Percentiles rank a stretch among this genome's conserved stretches.
Evolutionary conservation across 2,797 vertebrate species (phyloP).

Genomic region (Sus cebifrons): DNA sequence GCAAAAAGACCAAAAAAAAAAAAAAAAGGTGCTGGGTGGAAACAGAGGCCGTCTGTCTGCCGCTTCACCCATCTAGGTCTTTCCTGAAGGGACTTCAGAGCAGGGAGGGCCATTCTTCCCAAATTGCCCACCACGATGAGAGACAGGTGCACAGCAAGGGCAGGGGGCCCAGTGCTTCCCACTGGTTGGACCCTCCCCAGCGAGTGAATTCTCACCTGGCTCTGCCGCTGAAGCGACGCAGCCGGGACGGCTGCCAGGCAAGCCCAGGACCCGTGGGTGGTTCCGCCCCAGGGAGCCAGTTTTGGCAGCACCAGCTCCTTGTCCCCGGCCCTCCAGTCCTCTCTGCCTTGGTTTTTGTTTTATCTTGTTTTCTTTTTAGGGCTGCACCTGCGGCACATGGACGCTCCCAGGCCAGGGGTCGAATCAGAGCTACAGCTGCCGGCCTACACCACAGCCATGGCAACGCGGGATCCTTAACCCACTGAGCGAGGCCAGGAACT

Average conservation of each 20-base stretch:
- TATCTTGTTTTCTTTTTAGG: no score
- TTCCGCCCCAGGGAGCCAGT: not conserved
- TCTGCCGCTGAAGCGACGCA: not conserved
- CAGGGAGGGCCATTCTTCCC: not conserved
- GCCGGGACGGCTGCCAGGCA: not conserved
- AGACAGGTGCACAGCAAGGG: not conserved
- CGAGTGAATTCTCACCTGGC: not conserved
- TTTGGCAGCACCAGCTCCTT: not conserved
- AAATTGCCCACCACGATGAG: not conserved
- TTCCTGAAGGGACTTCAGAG: not conserved
- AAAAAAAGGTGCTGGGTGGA: no score
- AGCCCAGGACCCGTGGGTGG: accelerated
- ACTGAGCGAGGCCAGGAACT: no score
- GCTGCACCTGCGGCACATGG: no score
- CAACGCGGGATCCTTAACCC: no score
- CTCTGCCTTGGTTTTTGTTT: not conserved
- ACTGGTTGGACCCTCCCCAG: no score
- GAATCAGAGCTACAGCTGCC: no score
- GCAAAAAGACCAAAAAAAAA: no score
- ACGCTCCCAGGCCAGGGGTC: no score
- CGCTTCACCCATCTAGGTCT: not conserved
- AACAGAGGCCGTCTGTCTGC: not conserved
- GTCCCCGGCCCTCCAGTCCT: not conserved
- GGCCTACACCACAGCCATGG: no score
- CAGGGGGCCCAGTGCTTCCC: accelerated